Base-by-base conservation (phyloP, 2,888 invertebrate genomes). In the Volucella inanis region DNA sequence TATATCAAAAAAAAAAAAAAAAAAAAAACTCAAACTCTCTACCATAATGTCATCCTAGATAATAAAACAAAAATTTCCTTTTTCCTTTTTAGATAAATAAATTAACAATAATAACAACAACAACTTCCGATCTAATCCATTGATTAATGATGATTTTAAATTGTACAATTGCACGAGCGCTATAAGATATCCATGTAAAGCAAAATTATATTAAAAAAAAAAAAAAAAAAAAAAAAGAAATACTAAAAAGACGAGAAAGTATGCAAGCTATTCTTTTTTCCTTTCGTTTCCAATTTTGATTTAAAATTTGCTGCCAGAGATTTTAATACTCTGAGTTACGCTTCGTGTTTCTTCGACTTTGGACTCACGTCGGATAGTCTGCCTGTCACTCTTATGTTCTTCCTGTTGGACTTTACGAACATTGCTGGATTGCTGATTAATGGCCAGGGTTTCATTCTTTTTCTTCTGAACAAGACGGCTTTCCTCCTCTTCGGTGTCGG, bases 381-480 rank as follows among this genome's bases (percentile, higher is more conserved):
- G 81, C 9, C 31, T 55, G 12, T 62, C 76, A 49, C 67, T 77
- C 14, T 67, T 81, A 49, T 81, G 81, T 31, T 85, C 85, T 55
- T 85, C 85, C 8, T 85, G 57, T 68, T 81, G 22, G 8, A 64
- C 3, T 61, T 81, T 65, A 72, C 85, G 76, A 2, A 81, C 62
- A 15, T 81, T 81, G n/a, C 85, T 85, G 8, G 68, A 72, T 11
- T 85, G 61, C 62, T 85, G 85, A 39, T 85, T 85, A 52, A 85
- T 68, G n/a, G 75, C 18, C 41, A 52, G 55, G 57, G 64, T 43
- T 72, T 72, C 68, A 45, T 85, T 85, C 12, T 81, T 77, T 11
- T 72, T 85, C 81, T 64, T 81, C 62, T 81, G 47, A 64, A 81
- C 62, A 55, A 85, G 61, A n/a, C 62, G 81, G 11, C 57, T 81